Conservation (phyloP, 2,888 invertebrate genomes). For the Hydropsyche betteni region DNA sequence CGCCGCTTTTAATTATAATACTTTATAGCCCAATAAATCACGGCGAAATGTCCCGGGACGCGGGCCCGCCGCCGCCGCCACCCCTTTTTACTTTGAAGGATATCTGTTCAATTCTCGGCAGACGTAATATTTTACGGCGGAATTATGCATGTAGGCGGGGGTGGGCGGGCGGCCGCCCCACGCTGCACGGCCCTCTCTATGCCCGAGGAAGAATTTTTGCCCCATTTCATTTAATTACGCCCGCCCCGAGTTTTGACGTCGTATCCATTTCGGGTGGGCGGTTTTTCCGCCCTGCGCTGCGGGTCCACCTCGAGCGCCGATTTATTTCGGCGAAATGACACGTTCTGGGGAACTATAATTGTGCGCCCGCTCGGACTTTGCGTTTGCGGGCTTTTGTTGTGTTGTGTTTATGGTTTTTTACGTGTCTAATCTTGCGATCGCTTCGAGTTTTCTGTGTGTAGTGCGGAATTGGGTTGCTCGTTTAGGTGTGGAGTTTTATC, state of each 20-base stretch:
- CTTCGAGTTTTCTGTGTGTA: too few species aligned
- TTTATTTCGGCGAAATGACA: constrained; percentile 28
- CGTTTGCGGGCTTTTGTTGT: too few species aligned
- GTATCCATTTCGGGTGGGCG: constrained; percentile 39
- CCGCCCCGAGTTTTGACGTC: constrained; percentile 52
- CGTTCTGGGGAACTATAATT: constrained; percentile 6
- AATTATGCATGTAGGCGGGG: constrained; percentile 62
- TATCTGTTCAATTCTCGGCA: constrained; percentile 75
- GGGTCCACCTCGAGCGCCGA: neutral
- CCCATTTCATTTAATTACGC: constrained; percentile 53
- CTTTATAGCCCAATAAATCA: constrained; percentile 83
- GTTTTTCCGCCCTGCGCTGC: neutral
- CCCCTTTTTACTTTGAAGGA: constrained; percentile 62
- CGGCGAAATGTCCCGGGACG: constrained; percentile 53
- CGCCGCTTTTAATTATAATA: constrained; percentile 80
- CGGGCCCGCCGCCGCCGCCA: constrained; percentile 54
- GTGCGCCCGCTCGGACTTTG: constrained; percentile 42
- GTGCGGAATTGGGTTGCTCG: too few species aligned
- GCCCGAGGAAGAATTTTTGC: constrained; percentile 49
- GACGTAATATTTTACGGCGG: constrained; percentile 74
- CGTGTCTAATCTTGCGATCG: too few species aligned
- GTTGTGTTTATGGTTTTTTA: too few species aligned
- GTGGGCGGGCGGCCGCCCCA: constrained; percentile 24
- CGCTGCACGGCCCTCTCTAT: neutral
- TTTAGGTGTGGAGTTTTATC: too few species aligned